Conservation (phyloP, 2,888 invertebrate genomes). For the Phyto melanocephala region DNA sequence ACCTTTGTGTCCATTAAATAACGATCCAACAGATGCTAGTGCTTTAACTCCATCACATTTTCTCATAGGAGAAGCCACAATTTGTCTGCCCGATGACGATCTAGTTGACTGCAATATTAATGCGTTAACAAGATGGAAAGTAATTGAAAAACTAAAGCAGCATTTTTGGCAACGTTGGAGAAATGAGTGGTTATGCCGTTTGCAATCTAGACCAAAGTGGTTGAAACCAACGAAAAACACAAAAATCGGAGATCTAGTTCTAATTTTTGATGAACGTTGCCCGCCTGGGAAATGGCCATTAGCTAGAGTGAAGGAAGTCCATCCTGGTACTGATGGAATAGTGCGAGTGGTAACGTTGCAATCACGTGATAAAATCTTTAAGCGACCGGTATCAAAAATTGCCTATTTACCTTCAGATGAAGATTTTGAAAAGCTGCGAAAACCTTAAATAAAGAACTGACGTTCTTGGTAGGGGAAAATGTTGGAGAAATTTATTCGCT, state of each 20-base stretch:
- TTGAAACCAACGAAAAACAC: constrained; percentile 31
- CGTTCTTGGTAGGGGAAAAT: constrained; percentile 21
- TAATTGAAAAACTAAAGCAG: constrained; percentile 27
- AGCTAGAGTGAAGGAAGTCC: constrained; percentile 38
- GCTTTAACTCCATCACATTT: constrained; percentile 48
- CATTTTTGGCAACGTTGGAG: constrained; percentile 61
- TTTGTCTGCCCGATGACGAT: constrained; percentile 27
- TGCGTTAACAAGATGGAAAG: constrained; percentile 38
- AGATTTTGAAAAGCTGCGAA: background rate
- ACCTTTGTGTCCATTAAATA: constrained; percentile 30
- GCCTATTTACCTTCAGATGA: constrained; percentile 38
- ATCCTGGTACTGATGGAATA: constrained; percentile 48
- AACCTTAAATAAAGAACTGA: constrained; percentile 37
- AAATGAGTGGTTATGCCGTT: constrained; percentile 41
- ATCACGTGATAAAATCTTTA: constrained; percentile 30
- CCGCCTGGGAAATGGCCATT: constrained; percentile 40
- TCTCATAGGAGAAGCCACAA: constrained; percentile 30
- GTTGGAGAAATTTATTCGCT: too few species aligned
- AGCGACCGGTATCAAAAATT: constrained; percentile 52
- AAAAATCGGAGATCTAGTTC: constrained; percentile 45
- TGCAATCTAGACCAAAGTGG: constrained; percentile 51
- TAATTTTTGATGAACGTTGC: constrained; percentile 41
- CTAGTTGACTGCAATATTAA: constrained; percentile 37
- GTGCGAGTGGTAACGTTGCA: constrained; percentile 43
- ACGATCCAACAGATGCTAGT: constrained; percentile 11